These are phyloP conservation scores for Philopedon plagiatum DNA, from an alignment of 2,888 invertebrate genomes.

Conservation along the genomic window DNA sequence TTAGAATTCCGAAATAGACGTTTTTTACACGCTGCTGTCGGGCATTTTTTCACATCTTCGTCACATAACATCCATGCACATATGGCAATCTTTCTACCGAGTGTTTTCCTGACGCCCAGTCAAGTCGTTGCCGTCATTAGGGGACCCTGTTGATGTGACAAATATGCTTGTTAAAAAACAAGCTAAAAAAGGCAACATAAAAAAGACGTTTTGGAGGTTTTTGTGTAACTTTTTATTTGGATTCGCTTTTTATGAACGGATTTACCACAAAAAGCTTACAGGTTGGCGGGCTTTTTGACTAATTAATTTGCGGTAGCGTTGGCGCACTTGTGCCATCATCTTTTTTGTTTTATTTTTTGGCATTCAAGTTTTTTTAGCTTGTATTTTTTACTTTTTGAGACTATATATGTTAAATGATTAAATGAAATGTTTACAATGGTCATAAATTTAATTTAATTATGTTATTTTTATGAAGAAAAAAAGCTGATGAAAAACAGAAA, in stretches of 20 bases:
- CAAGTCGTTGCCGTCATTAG: conserved; percentile 59
- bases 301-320: not conserved
- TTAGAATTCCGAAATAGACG: conserved; percentile 63
- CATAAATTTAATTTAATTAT: no score
- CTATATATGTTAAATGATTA: no score
- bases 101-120: conserved; percentile 61
- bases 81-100: conserved; percentile 61
- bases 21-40: conserved; percentile 55
- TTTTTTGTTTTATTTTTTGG: no score
- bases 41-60: conserved; percentile 60
- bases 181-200: conserved; percentile 25
- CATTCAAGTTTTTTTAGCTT: no score
- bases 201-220: conserved; percentile 39
- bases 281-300: not conserved
- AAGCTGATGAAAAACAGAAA: no score
- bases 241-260: conserved; percentile 10
- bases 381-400: no score
- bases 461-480: no score
- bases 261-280: not conserved
- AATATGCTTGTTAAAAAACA: conserved; percentile 40
- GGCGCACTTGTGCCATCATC: no score
- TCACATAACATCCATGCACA: conserved; percentile 65
- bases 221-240: conserved; percentile 24
- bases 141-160: conserved; percentile 53
- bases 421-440: no score